Conservation (phyloP, 2,797 vertebrate species). For the Thripadectes ignobilis region DNA sequence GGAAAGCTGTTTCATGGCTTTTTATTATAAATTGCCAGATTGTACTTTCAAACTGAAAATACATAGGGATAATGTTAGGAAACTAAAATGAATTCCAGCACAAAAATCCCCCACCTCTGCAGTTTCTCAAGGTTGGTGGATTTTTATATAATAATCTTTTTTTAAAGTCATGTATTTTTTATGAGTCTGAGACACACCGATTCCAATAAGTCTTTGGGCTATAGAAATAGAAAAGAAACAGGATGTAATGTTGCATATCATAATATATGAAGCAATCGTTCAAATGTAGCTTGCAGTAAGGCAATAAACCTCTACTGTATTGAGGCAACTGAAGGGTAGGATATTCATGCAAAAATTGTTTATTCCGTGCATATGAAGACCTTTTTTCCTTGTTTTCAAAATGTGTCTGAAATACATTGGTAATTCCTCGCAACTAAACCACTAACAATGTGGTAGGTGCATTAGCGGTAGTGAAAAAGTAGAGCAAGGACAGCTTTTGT, state of each 20-base stretch:
- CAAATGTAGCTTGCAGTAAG: constrained; percentile 64
- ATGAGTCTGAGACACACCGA: constrained; percentile 70
- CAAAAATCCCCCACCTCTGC: constrained; percentile 66
- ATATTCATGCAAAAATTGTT: constrained; percentile 53
- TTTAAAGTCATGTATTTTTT: constrained; percentile 77
- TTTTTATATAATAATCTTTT: constrained; percentile 66
- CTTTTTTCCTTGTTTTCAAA: constrained; percentile 35
- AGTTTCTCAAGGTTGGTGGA: constrained; percentile 67
- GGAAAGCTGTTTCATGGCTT: constrained; percentile 45
- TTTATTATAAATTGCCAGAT: constrained; percentile 67
- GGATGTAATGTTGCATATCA: constrained; percentile 65
- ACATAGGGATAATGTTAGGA: constrained; percentile 53
- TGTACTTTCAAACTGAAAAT: constrained; percentile 34
- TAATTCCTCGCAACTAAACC: constrained; percentile 19
- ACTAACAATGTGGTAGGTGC: neutral
- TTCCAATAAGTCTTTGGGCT: constrained; percentile 75
- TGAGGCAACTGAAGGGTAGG: constrained; percentile 42
- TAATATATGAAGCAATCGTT: constrained; percentile 69
- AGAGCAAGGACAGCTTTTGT: neutral
- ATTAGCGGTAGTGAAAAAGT: neutral
- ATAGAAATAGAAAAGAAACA: constrained; percentile 67
- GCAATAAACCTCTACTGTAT: constrained; percentile 63
- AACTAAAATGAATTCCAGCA: constrained; percentile 68
- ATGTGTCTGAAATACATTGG: constrained; percentile 9
- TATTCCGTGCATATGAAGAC: constrained; percentile 33